Evolutionary conservation across 2,797 vertebrate species (phyloP), one percentile per base, ranked within the genome.

Genomic region (Morus bassanus): DNA sequence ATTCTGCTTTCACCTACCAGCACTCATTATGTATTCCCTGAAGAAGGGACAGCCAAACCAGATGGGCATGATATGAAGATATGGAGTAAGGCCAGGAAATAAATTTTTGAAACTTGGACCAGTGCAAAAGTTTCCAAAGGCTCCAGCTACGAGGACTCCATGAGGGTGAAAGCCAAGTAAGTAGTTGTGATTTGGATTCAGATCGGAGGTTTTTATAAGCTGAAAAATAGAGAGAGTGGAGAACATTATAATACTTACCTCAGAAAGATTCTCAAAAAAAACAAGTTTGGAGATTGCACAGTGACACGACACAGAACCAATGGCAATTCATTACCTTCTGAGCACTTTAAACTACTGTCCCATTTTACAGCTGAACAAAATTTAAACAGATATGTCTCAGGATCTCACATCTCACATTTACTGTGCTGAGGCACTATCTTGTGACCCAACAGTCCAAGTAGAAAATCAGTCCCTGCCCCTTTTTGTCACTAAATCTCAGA

Each of bases 141-240:
- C 99, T 76, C 99, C 99, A 4, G 98, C 98, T 9, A 98, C 99
- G 51, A 99, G 95, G 25, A 99, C 98, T 17, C 99, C 99, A 15
- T 99, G 99, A 60, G 99, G 99, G 93, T 99, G 99, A 97, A 99
- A 99, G 48, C 99, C 99, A 95, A 99, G 98, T 85, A 99, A 97
- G 95, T 99, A 99, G 97, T 99, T 99, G 88, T 98, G 97, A 46
- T 95, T 97, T n/a, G 98, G 98, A 95, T 99, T 98, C 97, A 99
- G 95, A 95, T 99, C 98, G 3, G 96, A 97, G 0, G 99, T 99
- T 98, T 99, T 99, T 70, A 99, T 78, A 75, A 99, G 98, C 99
- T 99, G 97, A 39, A 95, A 85, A 96, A 69, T 57, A 61, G 88
- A 94, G 76, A 89, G 50, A 51, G 79, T 68, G 48, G 7, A 72